Conservation (phyloP, 2,888 invertebrate species). For the Teinopalpus imperialis region DNA sequence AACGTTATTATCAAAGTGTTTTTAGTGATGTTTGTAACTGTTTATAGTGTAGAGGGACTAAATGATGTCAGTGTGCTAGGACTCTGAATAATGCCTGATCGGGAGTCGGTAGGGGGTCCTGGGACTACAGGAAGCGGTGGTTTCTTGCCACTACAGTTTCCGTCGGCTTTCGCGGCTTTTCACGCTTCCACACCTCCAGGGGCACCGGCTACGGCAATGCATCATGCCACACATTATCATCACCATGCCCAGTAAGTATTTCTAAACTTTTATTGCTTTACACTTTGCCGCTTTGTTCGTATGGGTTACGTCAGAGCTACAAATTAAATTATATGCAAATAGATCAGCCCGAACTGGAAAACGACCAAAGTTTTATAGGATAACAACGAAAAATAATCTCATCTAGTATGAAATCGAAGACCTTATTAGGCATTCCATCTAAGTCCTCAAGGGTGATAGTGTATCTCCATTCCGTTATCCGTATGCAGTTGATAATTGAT, state of each 20-base stretch:
- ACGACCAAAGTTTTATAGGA: no score
- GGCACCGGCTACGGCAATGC: constrained; percentile 80
- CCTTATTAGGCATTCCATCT: no score
- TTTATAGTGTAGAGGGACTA: constrained; percentile 40
- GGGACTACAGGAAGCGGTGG: constrained; percentile 80
- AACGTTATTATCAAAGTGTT: constrained; percentile 30
- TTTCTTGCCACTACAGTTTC: constrained; percentile 81
- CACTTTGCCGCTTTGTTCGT: no score
- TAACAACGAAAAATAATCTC: no score
- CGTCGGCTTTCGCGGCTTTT: constrained; percentile 83
- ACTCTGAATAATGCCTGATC: constrained; percentile 77
- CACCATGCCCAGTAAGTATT: constrained; percentile 76
- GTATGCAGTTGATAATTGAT: no score
- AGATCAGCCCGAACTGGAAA: no score
- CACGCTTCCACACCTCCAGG: constrained; percentile 84
- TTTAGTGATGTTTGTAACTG: constrained; percentile 31
- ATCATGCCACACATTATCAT: constrained; percentile 80
- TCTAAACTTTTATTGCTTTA: constrained; percentile 18
- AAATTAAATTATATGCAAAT: no score
- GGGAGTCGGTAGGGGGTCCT: constrained; percentile 78
- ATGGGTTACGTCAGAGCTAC: no score
- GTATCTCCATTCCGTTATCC: no score
- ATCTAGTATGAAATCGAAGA: no score
- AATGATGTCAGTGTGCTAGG: constrained; percentile 54
- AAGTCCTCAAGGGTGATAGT: no score